Evolutionary conservation across 1,140 invertebrate species (phyloP).

Genomic region (Uloborus diversus): DNA sequence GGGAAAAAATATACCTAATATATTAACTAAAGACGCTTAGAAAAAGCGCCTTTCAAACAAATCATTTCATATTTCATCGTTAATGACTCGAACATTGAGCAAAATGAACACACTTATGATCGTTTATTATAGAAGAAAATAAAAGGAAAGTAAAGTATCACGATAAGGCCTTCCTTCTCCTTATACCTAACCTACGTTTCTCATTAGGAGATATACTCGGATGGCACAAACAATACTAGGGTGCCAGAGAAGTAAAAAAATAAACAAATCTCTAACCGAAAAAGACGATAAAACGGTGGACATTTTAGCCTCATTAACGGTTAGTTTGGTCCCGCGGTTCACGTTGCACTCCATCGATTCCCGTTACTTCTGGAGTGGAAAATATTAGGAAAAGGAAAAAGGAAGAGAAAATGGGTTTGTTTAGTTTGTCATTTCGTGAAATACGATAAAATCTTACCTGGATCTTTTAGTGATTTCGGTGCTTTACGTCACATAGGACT

Average conservation of each 20-base stretch:
- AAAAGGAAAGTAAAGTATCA: too few species aligned
- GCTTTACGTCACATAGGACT: too few species aligned
- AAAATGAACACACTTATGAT: too few species aligned
- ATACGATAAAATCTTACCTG: conserved; percentile 48
- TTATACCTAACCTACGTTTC: conserved; percentile 20
- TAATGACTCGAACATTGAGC: too few species aligned
- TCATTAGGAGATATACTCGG: conserved; percentile 33
- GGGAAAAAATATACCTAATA: too few species aligned
- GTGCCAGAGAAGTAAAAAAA: conserved; percentile 16
- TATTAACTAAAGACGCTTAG: too few species aligned
- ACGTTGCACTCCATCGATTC: conserved; percentile 39
- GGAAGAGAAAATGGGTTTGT: conserved; percentile 46
- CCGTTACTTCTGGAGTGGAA: conserved; percentile 30
- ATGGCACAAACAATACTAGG: conserved; percentile 26
- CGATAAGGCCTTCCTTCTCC: conserved; percentile 18
- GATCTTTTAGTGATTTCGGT: not conserved
- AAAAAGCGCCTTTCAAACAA: too few species aligned
- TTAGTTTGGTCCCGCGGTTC: conserved; percentile 17
- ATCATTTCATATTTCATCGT: too few species aligned
- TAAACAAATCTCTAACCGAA: conserved; percentile 44
- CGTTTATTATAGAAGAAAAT: too few species aligned
- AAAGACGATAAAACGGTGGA: conserved; percentile 48
- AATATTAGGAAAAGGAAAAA: conserved; percentile 18
- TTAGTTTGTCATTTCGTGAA: conserved; percentile 46
- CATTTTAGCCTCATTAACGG: conserved; percentile 52